Evolutionary conservation across 2,113 vertebrate species (phyloP).

Genomic region (Gnathonemus longibarbis): DNA sequence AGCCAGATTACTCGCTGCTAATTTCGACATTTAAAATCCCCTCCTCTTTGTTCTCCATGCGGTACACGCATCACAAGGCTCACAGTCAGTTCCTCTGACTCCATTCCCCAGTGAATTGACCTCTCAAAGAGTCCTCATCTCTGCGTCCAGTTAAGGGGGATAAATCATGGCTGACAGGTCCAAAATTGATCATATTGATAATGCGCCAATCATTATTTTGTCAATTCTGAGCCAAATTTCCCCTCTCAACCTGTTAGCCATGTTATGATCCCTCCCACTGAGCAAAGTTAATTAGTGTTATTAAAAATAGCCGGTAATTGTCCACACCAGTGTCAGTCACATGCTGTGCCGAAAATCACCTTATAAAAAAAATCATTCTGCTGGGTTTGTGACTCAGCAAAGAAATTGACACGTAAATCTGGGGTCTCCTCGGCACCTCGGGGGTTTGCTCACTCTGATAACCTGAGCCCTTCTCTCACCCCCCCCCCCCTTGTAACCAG

Average conservation of each 20-base stretch:
- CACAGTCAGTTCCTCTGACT: background rate
- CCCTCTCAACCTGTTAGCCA: background rate
- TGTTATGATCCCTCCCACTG: background rate
- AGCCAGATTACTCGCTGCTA: background rate
- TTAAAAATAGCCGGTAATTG: background rate
- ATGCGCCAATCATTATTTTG: background rate
- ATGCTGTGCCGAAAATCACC: background rate
- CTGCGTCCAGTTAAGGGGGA: background rate
- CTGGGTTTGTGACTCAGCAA: background rate
- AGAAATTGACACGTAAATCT: background rate
- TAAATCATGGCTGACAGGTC: background rate
- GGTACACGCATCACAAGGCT: background rate
- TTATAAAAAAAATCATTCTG: background rate
- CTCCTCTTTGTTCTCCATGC: background rate
- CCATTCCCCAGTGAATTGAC: background rate
- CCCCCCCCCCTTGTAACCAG: background rate
- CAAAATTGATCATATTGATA: background rate
- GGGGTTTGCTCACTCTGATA: background rate
- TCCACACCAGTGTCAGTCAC: background rate
- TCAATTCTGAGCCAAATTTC: background rate
- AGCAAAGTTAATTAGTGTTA: background rate
- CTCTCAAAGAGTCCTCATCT: background rate
- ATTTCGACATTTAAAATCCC: slow-evolving; percentile 1
- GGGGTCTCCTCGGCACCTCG: background rate
- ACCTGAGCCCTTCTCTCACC: background rate